Conservation (phyloP, 2,113 vertebrate genomes). For the Meriones unguiculatus region DNA sequence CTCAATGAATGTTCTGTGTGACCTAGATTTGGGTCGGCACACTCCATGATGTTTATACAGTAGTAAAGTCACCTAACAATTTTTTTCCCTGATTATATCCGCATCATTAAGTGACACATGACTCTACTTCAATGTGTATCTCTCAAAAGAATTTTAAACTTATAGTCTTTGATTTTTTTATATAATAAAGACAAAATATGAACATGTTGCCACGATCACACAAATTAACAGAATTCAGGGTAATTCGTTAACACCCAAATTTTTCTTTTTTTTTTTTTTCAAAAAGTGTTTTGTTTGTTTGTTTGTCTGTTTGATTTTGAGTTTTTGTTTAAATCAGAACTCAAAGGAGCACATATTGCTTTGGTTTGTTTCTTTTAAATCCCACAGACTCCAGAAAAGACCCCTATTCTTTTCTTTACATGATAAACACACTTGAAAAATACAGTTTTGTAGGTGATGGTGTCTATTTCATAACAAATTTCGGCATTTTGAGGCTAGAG, state of each 20-base stretch:
- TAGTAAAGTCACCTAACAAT: neutral
- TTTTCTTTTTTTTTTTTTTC: neutral
- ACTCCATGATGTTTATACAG: neutral
- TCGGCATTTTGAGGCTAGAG: conserved; percentile 34
- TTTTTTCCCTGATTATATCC: neutral
- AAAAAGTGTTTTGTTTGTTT: neutral
- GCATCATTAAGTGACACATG: neutral
- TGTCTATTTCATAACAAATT: conserved; percentile 23
- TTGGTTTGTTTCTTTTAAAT: conserved; percentile 52
- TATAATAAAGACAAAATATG: neutral
- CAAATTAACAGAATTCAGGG: conserved; percentile 30
- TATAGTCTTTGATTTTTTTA: neutral
- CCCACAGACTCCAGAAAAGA: neutral
- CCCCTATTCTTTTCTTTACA: conserved; percentile 35
- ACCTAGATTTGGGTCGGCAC: neutral
- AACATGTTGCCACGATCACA: conserved; percentile 25
- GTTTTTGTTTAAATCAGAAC: conserved; percentile 39
- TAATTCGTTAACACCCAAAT: neutral
- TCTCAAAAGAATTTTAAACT: neutral
- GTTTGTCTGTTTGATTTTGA: neutral
- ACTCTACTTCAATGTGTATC: neutral
- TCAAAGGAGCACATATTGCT: neutral
- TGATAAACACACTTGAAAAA: conserved; percentile 37
- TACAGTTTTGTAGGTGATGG: neutral
- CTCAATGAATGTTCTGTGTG: neutral